Evolutionary conservation across 2,888 invertebrate genomes (phyloP).

Genomic region (Acrobasis suavella): DNA sequence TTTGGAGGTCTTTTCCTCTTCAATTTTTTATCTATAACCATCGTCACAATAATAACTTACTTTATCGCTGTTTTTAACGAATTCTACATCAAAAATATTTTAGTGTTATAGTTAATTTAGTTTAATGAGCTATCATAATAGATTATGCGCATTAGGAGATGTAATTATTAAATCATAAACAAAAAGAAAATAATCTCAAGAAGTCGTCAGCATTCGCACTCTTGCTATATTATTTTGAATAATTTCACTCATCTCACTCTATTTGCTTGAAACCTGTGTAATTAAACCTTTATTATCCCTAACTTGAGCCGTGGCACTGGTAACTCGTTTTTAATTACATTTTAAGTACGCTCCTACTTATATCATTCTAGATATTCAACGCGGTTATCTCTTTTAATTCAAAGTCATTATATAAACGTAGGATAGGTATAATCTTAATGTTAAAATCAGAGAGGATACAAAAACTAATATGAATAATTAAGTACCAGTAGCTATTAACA

Average conservation of each 20-base stretch:
- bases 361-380: conserved; percentile 46
- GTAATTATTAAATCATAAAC: neutral
- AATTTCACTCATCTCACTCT: conserved; percentile 45
- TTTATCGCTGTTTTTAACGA: no score
- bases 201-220: conserved; percentile 28
- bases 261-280: conserved; percentile 52
- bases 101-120: no score
- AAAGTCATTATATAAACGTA: conserved; percentile 47
- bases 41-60: no score
- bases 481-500: conserved; percentile 18
- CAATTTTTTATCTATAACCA: neutral
- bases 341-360: conserved; percentile 60
- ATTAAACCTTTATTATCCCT: conserved; percentile 65
- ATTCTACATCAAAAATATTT: no score
- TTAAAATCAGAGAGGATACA: conserved; percentile 29
- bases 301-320: conserved; percentile 47
- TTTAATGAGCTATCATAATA: neutral
- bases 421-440: conserved; percentile 35
- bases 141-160: neutral
- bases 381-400: conserved; percentile 44
- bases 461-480: conserved; percentile 12
- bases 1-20: neutral
- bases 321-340: conserved; percentile 71
- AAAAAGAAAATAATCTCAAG: neutral
- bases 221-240: conserved; percentile 46